Evolutionary conservation across 2,113 vertebrate species (phyloP).

Genomic region (Catharus bicknelli): DNA sequence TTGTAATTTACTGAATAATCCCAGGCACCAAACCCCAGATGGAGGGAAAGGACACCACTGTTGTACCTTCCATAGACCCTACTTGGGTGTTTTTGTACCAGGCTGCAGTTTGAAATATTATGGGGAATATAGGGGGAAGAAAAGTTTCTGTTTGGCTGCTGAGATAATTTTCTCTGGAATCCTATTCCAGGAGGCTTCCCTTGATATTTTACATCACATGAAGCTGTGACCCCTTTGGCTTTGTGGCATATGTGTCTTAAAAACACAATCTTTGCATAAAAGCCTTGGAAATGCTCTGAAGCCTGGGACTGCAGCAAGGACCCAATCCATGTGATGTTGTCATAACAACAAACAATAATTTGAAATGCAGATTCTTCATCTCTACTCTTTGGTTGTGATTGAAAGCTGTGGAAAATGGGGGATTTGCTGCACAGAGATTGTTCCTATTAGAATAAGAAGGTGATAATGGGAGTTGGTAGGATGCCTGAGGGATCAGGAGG

Average conservation of each 20-base stretch:
- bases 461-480: conserved; percentile 47
- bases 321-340: conserved; percentile 66
- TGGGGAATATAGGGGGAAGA: not conserved
- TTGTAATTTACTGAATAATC: not conserved
- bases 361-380: conserved; percentile 74
- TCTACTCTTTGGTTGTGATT: conserved; percentile 36
- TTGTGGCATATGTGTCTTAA: not conserved
- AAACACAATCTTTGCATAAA: not conserved
- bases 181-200: not conserved
- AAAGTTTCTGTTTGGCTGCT: not conserved
- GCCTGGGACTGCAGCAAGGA: conserved; percentile 1
- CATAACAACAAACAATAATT: conserved; percentile 77
- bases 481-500: conserved; percentile 45
- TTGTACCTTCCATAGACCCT: accelerated
- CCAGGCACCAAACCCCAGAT: not conserved
- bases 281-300: conserved; percentile 14
- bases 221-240: conserved; percentile 1
- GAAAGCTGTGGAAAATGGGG: conserved; percentile 49
- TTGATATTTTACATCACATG: not conserved
- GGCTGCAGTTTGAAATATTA: not conserved
- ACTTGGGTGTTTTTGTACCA: not conserved
- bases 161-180: not conserved
- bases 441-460: conserved; percentile 46
- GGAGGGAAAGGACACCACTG: not conserved
- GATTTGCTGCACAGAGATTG: conserved; percentile 27